Conservation (phyloP, 2,888 invertebrate genomes). For the Zootermopsis nevadensis region DNA sequence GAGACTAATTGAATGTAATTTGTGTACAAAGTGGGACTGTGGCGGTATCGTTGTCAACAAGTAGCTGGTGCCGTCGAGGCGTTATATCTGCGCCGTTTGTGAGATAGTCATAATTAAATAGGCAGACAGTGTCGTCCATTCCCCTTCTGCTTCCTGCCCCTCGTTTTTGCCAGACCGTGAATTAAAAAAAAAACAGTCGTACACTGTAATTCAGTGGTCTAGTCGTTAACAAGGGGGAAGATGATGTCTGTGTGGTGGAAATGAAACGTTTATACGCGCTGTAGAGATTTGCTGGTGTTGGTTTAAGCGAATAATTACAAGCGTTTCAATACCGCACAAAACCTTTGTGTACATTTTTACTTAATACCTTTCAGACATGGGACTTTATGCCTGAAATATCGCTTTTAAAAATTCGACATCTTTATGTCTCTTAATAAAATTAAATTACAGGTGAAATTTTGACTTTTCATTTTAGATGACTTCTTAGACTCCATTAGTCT, state of each 20-base stretch:
- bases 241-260: background rate
- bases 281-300: background rate
- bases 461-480: no score
- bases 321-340: no score
- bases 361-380: background rate
- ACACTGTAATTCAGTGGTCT: background rate
- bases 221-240: background rate
- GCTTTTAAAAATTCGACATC: background rate
- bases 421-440: background rate
- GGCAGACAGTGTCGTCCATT: slow-evolving; percentile 24
- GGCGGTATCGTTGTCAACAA: slow-evolving; percentile 34
- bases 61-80: slow-evolving; percentile 16
- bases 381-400: background rate
- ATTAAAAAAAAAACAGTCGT: background rate
- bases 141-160: background rate
- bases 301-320: slow-evolving; percentile 1
- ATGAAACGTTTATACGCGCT: background rate
- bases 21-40: slow-evolving; percentile 31
- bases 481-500: no score
- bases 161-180: slow-evolving; percentile 1
- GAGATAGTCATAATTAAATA: slow-evolving; percentile 33
- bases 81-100: slow-evolving; percentile 19
- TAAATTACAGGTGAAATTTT: background rate
- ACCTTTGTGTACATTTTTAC: no score
- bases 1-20: slow-evolving; percentile 40